Percentiles rank a stretch among this genome's conserved stretches.
These are phyloP conservation scores for Echiichthys vipera DNA, from an alignment of 2,797 vertebrate species.

Conservation along the genomic window DNA sequence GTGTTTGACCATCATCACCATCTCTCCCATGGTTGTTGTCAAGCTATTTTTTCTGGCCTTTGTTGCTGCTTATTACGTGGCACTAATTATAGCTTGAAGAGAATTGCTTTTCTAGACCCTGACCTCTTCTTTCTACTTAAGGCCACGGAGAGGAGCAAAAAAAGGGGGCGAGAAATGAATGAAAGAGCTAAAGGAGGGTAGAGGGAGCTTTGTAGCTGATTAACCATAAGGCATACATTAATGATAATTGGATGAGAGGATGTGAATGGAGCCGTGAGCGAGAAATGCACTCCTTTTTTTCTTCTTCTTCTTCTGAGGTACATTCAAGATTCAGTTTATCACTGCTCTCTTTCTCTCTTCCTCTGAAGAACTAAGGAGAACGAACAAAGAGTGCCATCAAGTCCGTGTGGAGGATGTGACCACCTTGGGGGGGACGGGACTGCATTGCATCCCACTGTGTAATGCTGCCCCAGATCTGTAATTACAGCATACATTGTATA, in stretches of 20 bases:
- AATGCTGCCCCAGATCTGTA: conserved; percentile 69
- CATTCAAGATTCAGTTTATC: conserved; percentile 55
- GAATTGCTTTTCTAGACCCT: conserved; percentile 83
- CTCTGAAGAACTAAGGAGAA: conserved; percentile 50
- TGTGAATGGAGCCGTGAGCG: conserved; percentile 70
- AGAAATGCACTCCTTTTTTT: conserved; percentile 59
- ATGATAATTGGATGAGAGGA: conserved; percentile 83
- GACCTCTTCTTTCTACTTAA: conserved; percentile 76
- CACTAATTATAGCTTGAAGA: conserved; percentile 86
- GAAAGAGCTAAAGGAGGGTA: conserved; percentile 61
- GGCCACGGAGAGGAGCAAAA: conserved; percentile 55
- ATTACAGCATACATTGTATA: conserved; percentile 58
- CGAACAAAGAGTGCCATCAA: conserved; percentile 47
- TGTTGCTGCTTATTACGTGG: conserved; percentile 78
- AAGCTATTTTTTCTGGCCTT: conserved; percentile 76
- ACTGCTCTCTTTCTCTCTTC: conserved; percentile 39
- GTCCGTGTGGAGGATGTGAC: conserved; percentile 49
- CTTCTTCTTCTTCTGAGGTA: conserved; percentile 6
- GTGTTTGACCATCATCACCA: conserved; percentile 64
- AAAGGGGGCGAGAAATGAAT: conserved; percentile 37
- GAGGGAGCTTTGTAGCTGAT: conserved; percentile 78
- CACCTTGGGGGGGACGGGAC: conserved; percentile 56
- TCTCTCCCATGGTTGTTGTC: conserved; percentile 70
- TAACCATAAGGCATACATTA: conserved; percentile 83
- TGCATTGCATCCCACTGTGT: conserved; percentile 49